Evolutionary conservation across 1,140 invertebrate species (phyloP), one percentile per base, ranked within the genome.

Genomic region (Solenopsis invicta): DNA sequence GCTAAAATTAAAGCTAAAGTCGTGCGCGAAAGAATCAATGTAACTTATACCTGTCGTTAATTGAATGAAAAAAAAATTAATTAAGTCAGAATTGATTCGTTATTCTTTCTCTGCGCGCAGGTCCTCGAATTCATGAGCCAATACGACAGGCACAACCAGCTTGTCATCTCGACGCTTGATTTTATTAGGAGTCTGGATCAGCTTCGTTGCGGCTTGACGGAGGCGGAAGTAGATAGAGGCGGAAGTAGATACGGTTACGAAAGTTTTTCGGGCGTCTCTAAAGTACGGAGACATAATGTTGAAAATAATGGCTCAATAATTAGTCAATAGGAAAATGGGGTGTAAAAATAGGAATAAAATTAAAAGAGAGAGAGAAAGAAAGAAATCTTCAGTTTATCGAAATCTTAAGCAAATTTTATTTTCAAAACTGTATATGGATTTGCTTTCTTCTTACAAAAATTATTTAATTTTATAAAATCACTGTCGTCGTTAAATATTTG

Each of bases 1-100:
- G 97, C 97, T 8, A 97, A 97, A 93, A 97, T 97, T 84, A 97
- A 97, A 92, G 96, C 96, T n/a, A 97, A 97, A 95, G 96, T 97
- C 34, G 96, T 97, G 2, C 95, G 96, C 62, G 97, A 97, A 87
- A 95, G 97, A 41, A 94, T 97, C 0, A 95, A 96, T 10, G 96
- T 97, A 56, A 93, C 96, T 62, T 16, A 21, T 48, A n/a, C 5
- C 34, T 29, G 41, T 48, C 21, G 18, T 85, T 77, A 12, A 72
- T n/a, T n/a, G 9, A 13, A 62, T 24, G 18, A n/a, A 48, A 2
- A 62, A 16, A 75, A 2, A 16, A 71, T 54, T 16, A 9, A 29
- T 71, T 50, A 9, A 37, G 13, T 84, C 52, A 78, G 10, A 82
- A 82, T 52, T 64, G 34, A 71, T 45, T 61, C 5, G 9, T 2